phyloP scores from a whole-genome alignment of 2,888 invertebrate genomes.

The Leptopterna dolabrata region DNA sequence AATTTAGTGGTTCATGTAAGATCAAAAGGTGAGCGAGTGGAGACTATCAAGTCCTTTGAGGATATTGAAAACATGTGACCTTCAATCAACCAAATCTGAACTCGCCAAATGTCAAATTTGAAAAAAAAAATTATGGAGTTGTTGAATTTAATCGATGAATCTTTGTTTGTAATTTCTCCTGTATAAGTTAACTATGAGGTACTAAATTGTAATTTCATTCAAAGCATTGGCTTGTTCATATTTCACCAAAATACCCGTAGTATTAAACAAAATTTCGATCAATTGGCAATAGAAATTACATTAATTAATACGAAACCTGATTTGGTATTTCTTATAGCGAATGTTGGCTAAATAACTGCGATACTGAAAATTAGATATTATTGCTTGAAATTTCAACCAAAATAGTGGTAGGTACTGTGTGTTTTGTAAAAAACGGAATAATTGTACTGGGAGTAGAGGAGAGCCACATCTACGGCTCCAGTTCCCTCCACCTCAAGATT shows the following conservation, averaged over 20 bases:
- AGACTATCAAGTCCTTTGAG: neutral
- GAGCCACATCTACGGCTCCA: neutral
- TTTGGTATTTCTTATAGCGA: slow-evolving; percentile 9
- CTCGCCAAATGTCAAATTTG: neutral
- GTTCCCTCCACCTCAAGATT: neutral
- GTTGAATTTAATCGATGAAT: neutral
- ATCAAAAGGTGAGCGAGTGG: neutral
- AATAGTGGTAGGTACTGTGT: slow-evolving; percentile 14
- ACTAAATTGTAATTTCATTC: neutral
- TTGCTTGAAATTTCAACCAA: neutral
- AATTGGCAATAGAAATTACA: neutral
- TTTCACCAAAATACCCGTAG: slow-evolving; percentile 13
- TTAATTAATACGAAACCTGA: neutral
- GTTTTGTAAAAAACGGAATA: neutral
- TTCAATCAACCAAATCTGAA: neutral
- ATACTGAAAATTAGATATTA: neutral
- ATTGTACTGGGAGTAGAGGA: neutral
- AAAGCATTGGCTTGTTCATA: neutral
- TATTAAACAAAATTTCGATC: slow-evolving; percentile 30
- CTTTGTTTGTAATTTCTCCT: neutral
- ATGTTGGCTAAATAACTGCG: neutral
- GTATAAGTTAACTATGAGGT: neutral
- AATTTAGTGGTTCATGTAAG: neutral
- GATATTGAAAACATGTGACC: neutral
- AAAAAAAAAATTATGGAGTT: neutral